Conservation (phyloP, 2,888 invertebrate genomes). For the Aricia artaxerxes region DNA sequence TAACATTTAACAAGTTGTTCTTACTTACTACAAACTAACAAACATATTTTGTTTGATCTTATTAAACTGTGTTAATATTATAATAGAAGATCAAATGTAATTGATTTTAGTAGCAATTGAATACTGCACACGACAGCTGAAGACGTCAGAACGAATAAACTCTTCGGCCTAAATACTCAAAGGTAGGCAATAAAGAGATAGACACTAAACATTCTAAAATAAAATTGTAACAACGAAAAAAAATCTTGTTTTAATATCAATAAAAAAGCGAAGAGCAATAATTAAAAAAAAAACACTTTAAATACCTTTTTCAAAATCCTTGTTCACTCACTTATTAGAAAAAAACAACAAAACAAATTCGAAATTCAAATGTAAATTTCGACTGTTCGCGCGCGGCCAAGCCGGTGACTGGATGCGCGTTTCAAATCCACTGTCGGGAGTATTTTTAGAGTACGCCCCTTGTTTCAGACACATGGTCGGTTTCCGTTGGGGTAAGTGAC, state of each 20-base stretch:
- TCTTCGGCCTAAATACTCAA: slow-evolving; percentile 10
- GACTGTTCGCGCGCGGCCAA: slow-evolving; percentile 47
- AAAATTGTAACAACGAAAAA: not conserved
- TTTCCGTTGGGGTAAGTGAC: slow-evolving; percentile 63
- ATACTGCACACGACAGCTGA: not conserved
- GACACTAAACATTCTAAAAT: not conserved
- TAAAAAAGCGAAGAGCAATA: not conserved
- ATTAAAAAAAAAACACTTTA: not conserved
- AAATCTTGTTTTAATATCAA: not conserved
- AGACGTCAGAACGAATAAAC: not conserved
- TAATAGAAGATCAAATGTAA: too few species aligned
- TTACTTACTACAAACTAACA: too few species aligned
- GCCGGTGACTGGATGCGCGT: slow-evolving; percentile 62
- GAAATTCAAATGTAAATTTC: slow-evolving; percentile 43
- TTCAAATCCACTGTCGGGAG: slow-evolving; percentile 53
- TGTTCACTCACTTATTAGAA: slow-evolving; percentile 1
- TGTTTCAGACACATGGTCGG: slow-evolving; percentile 58
- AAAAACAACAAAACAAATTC: slow-evolving; percentile 39
- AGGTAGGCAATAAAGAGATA: not conserved
- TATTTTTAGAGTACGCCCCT: slow-evolving; percentile 80
- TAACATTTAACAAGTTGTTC: too few species aligned
- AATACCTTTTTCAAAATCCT: slow-evolving; percentile 36
- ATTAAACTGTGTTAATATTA: too few species aligned
- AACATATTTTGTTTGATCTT: too few species aligned
- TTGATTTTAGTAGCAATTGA: not conserved